Conservation (phyloP, 2,797 vertebrate genomes). For the Poeciliopsis presidionis region DNA sequence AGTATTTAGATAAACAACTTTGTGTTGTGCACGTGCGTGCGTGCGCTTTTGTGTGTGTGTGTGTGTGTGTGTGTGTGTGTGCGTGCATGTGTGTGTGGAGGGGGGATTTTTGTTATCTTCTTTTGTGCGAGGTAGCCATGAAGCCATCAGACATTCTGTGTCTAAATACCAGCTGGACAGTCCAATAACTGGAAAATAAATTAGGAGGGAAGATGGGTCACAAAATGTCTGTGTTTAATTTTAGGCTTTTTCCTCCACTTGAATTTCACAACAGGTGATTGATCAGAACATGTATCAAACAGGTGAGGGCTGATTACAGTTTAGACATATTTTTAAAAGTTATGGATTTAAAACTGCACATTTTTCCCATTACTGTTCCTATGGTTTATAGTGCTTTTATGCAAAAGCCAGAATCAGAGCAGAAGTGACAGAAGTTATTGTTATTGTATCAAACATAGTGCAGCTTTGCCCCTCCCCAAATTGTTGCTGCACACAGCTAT, state of each 20-base stretch:
- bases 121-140: slow-evolving; percentile 48
- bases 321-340: background rate
- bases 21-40: background rate
- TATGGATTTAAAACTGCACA: background rate
- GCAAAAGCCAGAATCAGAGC: background rate
- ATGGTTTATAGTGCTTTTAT: background rate
- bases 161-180: slow-evolving; percentile 75
- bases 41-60: background rate
- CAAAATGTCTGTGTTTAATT: slow-evolving; percentile 1
- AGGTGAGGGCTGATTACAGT: background rate
- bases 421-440: background rate
- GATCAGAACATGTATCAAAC: background rate
- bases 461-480: background rate
- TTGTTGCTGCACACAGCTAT: background rate
- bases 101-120: slow-evolving; percentile 38
- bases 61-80: background rate
- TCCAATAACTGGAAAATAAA: slow-evolving; percentile 64
- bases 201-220: slow-evolving; percentile 36
- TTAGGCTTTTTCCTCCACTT: background rate
- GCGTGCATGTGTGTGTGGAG: background rate
- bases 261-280: slow-evolving; percentile 1
- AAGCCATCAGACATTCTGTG: slow-evolving; percentile 56
- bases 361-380: background rate
- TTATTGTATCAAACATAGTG: background rate
- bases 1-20: slow-evolving; percentile 74